Evolutionary conservation across 2,797 vertebrate species (phyloP).

Genomic region (Megaceryle alcyon): DNA sequence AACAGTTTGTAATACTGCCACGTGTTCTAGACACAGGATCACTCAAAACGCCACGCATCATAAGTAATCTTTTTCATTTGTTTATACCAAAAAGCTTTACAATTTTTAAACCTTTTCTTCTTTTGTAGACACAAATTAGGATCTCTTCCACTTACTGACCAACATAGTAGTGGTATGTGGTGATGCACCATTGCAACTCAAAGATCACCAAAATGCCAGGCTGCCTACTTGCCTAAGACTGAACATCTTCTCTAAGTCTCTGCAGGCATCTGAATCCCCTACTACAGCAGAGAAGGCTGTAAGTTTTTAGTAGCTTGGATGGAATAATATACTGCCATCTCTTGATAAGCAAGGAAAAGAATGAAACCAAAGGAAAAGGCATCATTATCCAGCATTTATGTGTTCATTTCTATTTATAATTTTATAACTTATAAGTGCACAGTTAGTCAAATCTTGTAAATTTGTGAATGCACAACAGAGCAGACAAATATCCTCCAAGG

Average conservation of each 20-base stretch:
- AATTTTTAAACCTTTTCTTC: background rate
- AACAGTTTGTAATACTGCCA: background rate
- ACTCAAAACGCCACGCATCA: background rate
- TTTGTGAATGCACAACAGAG: background rate
- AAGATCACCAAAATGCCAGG: background rate
- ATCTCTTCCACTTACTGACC: background rate
- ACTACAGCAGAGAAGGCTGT: background rate
- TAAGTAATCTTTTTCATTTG: background rate
- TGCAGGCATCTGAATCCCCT: background rate
- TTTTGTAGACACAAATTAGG: background rate
- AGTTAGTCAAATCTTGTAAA: background rate
- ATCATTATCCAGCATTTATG: background rate
- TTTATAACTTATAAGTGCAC: background rate
- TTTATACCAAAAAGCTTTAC: background rate
- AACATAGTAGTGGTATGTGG: background rate
- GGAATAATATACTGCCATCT: background rate
- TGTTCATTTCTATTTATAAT: background rate
- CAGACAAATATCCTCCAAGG: background rate
- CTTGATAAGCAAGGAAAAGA: background rate
- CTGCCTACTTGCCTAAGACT: background rate
- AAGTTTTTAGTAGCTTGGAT: background rate
- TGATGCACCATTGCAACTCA: background rate
- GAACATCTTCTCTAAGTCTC: background rate
- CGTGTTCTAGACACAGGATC: background rate
- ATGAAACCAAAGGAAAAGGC: background rate